Evolutionary conservation across 2,797 vertebrate species (phyloP), one percentile per base, ranked within the genome.

Genomic region (Ataeniobius toweri): DNA sequence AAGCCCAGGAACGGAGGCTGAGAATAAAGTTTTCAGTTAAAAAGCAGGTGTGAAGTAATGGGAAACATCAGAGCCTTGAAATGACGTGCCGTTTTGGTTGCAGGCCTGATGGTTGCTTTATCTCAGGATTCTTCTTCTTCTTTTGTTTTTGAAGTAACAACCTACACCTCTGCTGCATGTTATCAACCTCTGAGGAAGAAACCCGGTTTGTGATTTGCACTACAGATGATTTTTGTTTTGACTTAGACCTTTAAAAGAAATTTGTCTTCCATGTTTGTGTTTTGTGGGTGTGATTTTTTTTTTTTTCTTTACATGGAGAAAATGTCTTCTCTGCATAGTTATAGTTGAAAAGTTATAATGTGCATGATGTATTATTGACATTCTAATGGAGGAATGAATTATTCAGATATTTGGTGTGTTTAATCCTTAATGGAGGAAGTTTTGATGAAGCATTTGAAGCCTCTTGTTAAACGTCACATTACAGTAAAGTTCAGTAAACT

Each of bases 151-250:
- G 4, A 83, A 73, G 65, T 63, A 81, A 83, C 80, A 77, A 86
- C 80, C 48, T 70, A 67, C 50, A 83, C 84, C 88, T 92, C 87
- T 73, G 68, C 83, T 88, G 75, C 88, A 83, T 71, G 55, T 51
- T 71, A 70, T 76, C 51, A 89, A 87, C 86, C 84, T 87, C 83
- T 65, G 73, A 84, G 85, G 82, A 36, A 36, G 70, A 76, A 6
- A 76, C 63, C 24, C 79, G 0, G 61, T 82, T 85, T 85, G 84
- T 77, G 81, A 88, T 94, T 95, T 94, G 94, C 94, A 95, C 93
- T 93, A 92, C 74, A 76, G 18, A 71, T 73, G 56, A 75, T 90
- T 85, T 83, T 87, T 61, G 75, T 86, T 80, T 71, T 10, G 76
- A 80, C 69, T 86, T 46, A 78, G 79, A 82, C 7, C 76, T 84